Percentiles rank a stretch among this genome's conserved stretches.
These are phyloP conservation scores for Aphyosemion australe DNA, from an alignment of 2,113 vertebrate genomes.

Conservation along the genomic window DNA sequence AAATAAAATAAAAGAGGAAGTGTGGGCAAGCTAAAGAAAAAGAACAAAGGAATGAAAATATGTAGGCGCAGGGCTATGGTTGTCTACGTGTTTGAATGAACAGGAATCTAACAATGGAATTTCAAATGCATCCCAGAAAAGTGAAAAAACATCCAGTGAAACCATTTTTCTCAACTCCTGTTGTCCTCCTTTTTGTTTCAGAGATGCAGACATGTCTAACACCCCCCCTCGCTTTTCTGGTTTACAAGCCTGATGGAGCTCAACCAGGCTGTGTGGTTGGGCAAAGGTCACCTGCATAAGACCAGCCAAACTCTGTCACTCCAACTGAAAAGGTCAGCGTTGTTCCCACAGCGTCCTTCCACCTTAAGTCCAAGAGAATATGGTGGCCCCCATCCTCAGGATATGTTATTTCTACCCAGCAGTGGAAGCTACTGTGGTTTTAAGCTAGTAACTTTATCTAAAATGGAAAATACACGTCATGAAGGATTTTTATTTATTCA, in stretches of 20 bases:
- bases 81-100: constrained; percentile 50
- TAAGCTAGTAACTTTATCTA: background rate
- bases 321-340: constrained; percentile 79
- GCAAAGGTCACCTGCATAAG: constrained; percentile 77
- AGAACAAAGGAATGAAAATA: constrained; percentile 62
- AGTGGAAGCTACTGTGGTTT: constrained; percentile 1
- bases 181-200: constrained; percentile 31
- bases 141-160: constrained; percentile 43
- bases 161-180: constrained; percentile 27
- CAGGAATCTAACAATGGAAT: constrained; percentile 42
- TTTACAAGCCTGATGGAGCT: constrained; percentile 38
- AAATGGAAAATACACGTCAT: background rate
- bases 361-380: constrained; percentile 39
- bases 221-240: constrained; percentile 7
- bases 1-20: constrained; percentile 70
- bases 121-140: constrained; percentile 42
- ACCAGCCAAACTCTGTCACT: constrained; percentile 73
- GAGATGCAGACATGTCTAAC: constrained; percentile 52
- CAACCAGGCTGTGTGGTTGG: constrained; percentile 41
- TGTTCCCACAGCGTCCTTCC: constrained; percentile 55
- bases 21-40: constrained; percentile 49
- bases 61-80: constrained; percentile 52
- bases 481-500: too few species aligned
- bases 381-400: constrained; percentile 12
- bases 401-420: constrained; percentile 16